These are phyloP conservation scores for Calypte anna DNA, from an alignment of 2,113 vertebrate genomes.

Conservation along the genomic window DNA sequence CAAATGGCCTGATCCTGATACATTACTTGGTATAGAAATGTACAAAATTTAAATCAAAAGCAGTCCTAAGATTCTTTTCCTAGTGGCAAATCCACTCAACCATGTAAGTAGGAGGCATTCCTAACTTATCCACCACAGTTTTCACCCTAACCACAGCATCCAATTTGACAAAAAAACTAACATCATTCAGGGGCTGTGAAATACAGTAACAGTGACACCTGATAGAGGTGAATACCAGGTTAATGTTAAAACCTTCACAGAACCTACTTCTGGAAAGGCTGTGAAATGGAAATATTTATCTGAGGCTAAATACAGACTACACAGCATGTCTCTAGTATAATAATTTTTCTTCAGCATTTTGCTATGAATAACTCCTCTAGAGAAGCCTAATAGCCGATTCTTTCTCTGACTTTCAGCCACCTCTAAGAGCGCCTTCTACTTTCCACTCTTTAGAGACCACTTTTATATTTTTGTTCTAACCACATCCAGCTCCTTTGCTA, in stretches of 20 bases:
- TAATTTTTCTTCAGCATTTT: slow-evolving; percentile 3
- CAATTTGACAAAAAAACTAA: background rate
- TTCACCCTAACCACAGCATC: background rate
- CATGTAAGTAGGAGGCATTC: background rate
- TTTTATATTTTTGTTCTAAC: slow-evolving; percentile 5
- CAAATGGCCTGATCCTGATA: background rate
- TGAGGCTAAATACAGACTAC: background rate
- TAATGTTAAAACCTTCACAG: background rate
- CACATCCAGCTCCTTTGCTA: background rate
- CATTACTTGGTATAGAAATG: background rate
- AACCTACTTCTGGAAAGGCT: background rate
- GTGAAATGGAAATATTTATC: background rate
- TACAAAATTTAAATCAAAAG: background rate
- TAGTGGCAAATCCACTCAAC: background rate
- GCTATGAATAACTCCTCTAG: background rate
- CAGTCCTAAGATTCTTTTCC: background rate
- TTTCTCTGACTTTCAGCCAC: background rate
- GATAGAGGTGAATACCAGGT: background rate
- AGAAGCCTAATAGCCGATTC: background rate
- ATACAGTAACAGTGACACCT: background rate
- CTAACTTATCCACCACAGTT: background rate
- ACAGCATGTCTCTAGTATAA: background rate
- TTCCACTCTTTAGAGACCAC: background rate
- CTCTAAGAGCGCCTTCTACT: background rate
- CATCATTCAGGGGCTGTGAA: background rate